Conservation (phyloP, 2,888 invertebrate genomes). For the Fabriciana adippe region DNA sequence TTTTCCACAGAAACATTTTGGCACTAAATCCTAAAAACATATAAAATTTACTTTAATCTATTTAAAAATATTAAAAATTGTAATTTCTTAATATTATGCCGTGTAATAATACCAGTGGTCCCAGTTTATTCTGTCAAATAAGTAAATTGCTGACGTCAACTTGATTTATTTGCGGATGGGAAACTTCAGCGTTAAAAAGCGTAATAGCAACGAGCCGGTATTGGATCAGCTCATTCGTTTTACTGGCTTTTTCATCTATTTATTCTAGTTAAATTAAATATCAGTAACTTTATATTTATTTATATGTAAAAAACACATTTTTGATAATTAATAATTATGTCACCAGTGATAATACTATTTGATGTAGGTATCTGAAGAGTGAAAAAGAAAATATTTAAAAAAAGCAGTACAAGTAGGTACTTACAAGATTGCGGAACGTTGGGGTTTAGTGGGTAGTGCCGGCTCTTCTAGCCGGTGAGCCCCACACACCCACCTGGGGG, state of each 20-base stretch:
- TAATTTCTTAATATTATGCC: too few relatives aligned
- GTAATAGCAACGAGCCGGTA: slow-evolving; percentile 22
- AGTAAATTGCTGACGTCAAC: slow-evolving; percentile 30
- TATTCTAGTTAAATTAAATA: background rate
- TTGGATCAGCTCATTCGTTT: slow-evolving; percentile 13
- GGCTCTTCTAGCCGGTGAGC: too few relatives aligned
- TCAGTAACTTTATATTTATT: background rate
- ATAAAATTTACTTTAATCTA: too few relatives aligned
- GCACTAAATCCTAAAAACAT: too few relatives aligned
- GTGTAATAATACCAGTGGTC: slow-evolving; percentile 14
- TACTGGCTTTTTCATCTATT: background rate
- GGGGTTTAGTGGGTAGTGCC: too few relatives aligned
- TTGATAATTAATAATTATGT: background rate
- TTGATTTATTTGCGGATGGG: slow-evolving; percentile 29
- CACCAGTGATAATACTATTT: too few relatives aligned
- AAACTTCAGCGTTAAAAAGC: slow-evolving; percentile 28
- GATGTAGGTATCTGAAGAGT: too few relatives aligned
- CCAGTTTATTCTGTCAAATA: slow-evolving; percentile 28
- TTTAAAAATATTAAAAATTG: too few relatives aligned
- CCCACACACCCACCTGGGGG: too few relatives aligned
- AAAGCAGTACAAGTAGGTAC: background rate
- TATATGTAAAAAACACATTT: background rate
- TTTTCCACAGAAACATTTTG: too few relatives aligned
- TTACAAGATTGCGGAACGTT: too few relatives aligned
- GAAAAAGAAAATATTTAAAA: too few relatives aligned